Percentiles rank a stretch among this genome's conserved stretches.
These are phyloP conservation scores for Chlorospingus semifuscus DNA, from an alignment of 2,797 vertebrate genomes.

Conservation along the genomic window DNA sequence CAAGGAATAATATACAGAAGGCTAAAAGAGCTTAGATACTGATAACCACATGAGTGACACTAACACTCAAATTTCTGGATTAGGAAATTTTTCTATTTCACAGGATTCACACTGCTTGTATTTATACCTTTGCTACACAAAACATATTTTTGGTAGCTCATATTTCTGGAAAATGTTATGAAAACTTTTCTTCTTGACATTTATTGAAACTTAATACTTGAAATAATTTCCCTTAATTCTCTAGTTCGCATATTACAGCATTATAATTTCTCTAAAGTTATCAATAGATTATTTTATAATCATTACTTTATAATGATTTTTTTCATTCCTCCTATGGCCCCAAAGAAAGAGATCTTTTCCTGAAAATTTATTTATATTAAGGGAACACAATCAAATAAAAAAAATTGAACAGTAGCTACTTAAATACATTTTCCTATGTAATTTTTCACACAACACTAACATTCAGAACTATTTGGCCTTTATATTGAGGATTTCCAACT, in stretches of 20 bases:
- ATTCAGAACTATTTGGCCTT: background rate
- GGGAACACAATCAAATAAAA: background rate
- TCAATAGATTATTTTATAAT: background rate
- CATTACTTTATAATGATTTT: background rate
- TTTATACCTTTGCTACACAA: background rate
- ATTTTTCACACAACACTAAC: background rate
- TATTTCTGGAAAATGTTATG: background rate
- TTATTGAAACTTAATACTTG: background rate
- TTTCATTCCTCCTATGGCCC: background rate
- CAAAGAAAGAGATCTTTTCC: background rate
- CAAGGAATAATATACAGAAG: background rate
- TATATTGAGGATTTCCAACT: background rate
- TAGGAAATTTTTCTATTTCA: background rate
- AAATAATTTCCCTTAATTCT: background rate
- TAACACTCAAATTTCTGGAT: background rate
- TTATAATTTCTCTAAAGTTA: background rate
- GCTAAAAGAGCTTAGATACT: background rate
- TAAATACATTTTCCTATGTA: background rate
- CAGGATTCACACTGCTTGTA: background rate
- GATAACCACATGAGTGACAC: background rate
- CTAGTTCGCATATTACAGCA: background rate
- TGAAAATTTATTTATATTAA: background rate
- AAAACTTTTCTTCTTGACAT: background rate
- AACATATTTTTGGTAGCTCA: background rate
- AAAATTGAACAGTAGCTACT: background rate